These are phyloP conservation scores for Nephotettix cincticeps DNA, from an alignment of 1,140 invertebrate species.

Conservation along the genomic window DNA sequence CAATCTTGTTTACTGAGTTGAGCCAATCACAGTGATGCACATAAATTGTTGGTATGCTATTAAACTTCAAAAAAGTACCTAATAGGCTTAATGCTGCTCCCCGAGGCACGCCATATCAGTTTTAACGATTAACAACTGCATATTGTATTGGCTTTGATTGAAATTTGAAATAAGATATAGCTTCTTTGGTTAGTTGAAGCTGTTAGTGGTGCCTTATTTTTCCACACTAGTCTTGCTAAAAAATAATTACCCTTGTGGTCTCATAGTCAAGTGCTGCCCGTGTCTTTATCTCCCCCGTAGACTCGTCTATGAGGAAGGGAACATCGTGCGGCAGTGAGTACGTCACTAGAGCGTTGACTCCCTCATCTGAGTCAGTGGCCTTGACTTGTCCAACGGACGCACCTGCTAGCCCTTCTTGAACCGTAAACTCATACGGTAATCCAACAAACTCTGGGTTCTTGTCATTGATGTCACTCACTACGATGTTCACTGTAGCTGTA, in stretches of 20 bases:
- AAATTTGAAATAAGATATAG: too few species aligned
- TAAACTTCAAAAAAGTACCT: too few species aligned
- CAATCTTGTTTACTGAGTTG: too few species aligned
- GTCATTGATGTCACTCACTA: conserved; percentile 88
- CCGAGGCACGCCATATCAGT: too few species aligned
- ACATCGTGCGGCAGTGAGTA: conserved; percentile 69
- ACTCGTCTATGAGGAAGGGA: conserved; percentile 74
- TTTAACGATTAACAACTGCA: too few species aligned
- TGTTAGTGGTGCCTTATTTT: too few species aligned
- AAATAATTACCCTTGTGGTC: conserved; percentile 61
- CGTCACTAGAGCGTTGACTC: conserved; percentile 57
- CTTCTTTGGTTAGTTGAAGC: too few species aligned
- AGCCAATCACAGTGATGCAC: too few species aligned
- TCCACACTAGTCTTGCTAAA: too few species aligned
- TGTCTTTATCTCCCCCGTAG: conserved; percentile 76
- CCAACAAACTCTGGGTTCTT: conserved; percentile 80
- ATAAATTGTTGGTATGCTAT: too few species aligned
- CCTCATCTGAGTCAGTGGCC: conserved; percentile 80
- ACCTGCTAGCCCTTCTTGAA: conserved; percentile 74
- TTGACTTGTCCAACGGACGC: conserved; percentile 74
- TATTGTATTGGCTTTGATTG: too few species aligned
- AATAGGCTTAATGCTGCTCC: too few species aligned
- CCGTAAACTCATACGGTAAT: conserved; percentile 73
- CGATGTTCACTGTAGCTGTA: conserved; percentile 82
- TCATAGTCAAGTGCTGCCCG: conserved; percentile 81